phyloP scores from a whole-genome alignment of 2,113 vertebrate genomes.

The Elephantulus edwardii region DNA sequence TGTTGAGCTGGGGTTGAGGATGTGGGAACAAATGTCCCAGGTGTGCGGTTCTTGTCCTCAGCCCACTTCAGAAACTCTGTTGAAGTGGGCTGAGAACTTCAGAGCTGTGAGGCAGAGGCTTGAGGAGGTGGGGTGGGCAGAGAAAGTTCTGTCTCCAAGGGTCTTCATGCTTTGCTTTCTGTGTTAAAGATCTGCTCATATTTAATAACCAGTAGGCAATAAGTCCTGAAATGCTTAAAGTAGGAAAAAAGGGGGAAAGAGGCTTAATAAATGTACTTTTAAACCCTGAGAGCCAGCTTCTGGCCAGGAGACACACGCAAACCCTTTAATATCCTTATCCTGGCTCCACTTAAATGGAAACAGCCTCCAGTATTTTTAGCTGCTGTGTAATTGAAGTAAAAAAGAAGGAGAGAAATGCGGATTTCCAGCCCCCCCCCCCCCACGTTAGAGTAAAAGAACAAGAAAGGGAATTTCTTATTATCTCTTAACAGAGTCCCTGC shows the following conservation, averaged over 20 bases:
- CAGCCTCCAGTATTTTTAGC: slow-evolving; percentile 73
- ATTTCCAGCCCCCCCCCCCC: slow-evolving; percentile 47
- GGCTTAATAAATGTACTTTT: background rate
- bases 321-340: slow-evolving; percentile 53
- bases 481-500: slow-evolving; percentile 28
- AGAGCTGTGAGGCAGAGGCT: background rate
- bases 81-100: too few species aligned
- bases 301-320: slow-evolving; percentile 56
- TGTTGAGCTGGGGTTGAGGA: too few species aligned
- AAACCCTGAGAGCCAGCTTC: slow-evolving; percentile 25
- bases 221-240: slow-evolving; percentile 5
- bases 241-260: slow-evolving; percentile 33
- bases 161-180: slow-evolving; percentile 17
- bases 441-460: slow-evolving; percentile 47
- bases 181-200: background rate
- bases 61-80: background rate
- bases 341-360: slow-evolving; percentile 71
- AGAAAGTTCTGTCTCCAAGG: background rate
- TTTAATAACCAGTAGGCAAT: slow-evolving; percentile 9
- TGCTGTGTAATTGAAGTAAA: slow-evolving; percentile 55
- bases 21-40: background rate
- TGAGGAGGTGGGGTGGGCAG: too few species aligned
- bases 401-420: slow-evolving; percentile 30
- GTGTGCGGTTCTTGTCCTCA: background rate
- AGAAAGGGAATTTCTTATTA: slow-evolving; percentile 33